Evolutionary conservation across 2,113 vertebrate species (phyloP), one percentile per base, ranked within the genome.

Genomic region (Saimiri boliviensis): DNA sequence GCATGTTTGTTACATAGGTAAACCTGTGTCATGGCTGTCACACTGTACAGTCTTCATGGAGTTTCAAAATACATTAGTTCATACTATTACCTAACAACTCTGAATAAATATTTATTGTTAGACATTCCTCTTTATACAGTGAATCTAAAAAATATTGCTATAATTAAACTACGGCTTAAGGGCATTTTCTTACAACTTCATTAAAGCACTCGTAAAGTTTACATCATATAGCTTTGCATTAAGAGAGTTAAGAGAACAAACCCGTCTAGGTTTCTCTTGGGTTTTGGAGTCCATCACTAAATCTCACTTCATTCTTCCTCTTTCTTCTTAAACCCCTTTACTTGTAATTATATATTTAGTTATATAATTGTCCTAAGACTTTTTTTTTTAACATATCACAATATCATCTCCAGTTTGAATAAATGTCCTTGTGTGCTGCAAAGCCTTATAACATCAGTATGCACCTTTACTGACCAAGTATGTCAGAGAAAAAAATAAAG

Each of bases 151-250:
- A 86, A 66, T 60, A 84, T 7, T 89, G n/a, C 16, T 47, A 16
- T 88, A 94, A 85, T 60, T 17, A 74, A 77, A 42, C 30, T 80
- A 74, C 35, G 10, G 2, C 35, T 86, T 27, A 54, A 89, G 73
- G 56, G 16, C 27, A 52, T 89, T 87, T 66, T 81, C 54, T 92
- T 60, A 68, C 13, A 52, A 76, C 32, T 90, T 1, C 30, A 87
- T 87, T 81, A 60, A 92, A 60, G 13, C 32, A 70, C 79, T 89
- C 37, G 40, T 89, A 86, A 89, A 80, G 40, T 86, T 93, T 79
- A 77, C 16, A 87, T 66, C 49, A 71, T 40, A 52, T 19, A 8
- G 3, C 37, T 71, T 52, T 83, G 19, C 77, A 40, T 93, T 37
- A 58, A 77, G 30, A 89, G 40, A 76, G 12, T 49, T 56, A 56